These are phyloP conservation scores for Gallinago media DNA, from an alignment of 2,113 vertebrate genomes.

Conservation along the genomic window DNA sequence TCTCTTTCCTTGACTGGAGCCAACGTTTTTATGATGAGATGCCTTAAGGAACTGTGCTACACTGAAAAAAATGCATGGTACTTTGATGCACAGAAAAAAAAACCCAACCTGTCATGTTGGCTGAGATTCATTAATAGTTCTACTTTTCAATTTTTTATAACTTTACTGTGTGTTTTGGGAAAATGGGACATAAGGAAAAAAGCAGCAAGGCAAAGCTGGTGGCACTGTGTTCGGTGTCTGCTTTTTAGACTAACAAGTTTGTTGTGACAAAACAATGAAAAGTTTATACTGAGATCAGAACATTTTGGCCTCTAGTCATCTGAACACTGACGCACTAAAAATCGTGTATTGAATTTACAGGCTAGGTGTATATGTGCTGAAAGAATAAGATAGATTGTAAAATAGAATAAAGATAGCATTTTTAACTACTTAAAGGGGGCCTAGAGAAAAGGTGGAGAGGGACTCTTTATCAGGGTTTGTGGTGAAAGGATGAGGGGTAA, in stretches of 20 bases:
- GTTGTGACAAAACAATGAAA: background rate
- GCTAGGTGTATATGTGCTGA: background rate
- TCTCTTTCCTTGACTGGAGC: background rate
- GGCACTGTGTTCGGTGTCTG: background rate
- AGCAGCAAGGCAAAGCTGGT: background rate
- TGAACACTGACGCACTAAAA: background rate
- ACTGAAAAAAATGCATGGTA: background rate
- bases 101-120: background rate
- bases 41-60: background rate
- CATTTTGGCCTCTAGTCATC: background rate
- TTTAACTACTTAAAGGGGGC: no score
- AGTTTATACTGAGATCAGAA: background rate
- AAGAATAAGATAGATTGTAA: background rate
- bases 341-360: background rate
- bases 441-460: no score
- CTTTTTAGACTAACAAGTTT: background rate
- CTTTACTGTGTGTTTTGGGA: background rate
- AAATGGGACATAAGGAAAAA: background rate
- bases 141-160: constrained; percentile 43
- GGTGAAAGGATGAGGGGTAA: no score
- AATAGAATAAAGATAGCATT: background rate
- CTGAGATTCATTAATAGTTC: background rate
- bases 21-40: background rate
- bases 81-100: background rate
- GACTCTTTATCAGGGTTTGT: no score